Base-by-base conservation (phyloP, 1,140 invertebrate genomes). In the Augochlora pura region DNA sequence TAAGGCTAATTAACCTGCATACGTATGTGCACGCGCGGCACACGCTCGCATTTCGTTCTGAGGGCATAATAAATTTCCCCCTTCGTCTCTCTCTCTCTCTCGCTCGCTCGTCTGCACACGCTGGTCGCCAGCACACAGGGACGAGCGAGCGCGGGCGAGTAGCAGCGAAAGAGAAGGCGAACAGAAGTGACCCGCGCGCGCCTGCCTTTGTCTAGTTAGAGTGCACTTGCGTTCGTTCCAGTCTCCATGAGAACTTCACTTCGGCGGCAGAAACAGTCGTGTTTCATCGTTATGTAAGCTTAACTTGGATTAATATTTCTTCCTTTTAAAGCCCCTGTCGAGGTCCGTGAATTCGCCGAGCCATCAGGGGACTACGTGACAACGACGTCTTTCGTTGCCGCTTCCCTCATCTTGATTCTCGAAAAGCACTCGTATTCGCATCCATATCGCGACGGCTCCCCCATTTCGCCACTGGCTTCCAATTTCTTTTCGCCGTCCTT, bases 271-370 rank as follows among this genome's bases (percentile, higher is more conserved):
- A 70, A 81, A 78, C 67, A 80, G 66, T 60, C 68, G 67, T 81
- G 76, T 81, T 72, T 81, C 80, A 79, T 81, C 68, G 80, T 81
- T 80, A 80, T 3, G 67, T 52, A 59, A 80, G 60, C 78, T 80
- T 67, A 80, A 81, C 80, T 80, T 72, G 76, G 80, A 81, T 81
- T 81, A 81, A 81, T 80, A 80, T 81, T 81, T 81, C 80, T 81
- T 81, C 76, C 67, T 76, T 79, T 81, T 80, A 80, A 80, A 71
- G 63, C 38, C 25, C 4, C 54, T 57, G 77, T 60, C 65, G 75
- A 66, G 80, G 25, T 14, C 64, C 65, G 27, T 81, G 73, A 67
- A 77, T 81, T 81, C 74, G 42, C 64, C 9, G 54, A 27, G 79
- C 73, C 79, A 77, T 81, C 64, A 54, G 39, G 16, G 12, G 39